These are phyloP conservation scores for Amblyjoppa fuscipennis DNA, from an alignment of 2,888 invertebrate genomes.

Conservation along the genomic window DNA sequence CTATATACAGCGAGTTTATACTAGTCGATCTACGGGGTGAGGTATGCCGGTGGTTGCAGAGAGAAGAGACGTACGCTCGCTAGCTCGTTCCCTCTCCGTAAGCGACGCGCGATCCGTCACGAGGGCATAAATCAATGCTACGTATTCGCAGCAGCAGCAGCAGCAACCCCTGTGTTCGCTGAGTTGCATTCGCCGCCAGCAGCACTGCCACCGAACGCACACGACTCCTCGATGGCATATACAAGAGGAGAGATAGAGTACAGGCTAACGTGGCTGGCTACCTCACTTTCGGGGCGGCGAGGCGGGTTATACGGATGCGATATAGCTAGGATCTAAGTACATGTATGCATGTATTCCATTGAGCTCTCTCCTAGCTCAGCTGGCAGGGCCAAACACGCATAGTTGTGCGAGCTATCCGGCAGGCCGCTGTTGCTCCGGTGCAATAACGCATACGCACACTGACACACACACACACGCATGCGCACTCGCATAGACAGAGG, in stretches of 20 bases:
- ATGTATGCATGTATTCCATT: slow-evolving; percentile 40
- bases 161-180: slow-evolving; percentile 67
- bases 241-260: slow-evolving; percentile 35
- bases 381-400: slow-evolving; percentile 20
- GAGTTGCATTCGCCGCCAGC: slow-evolving; percentile 71
- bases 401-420: slow-evolving; percentile 23
- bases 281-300: slow-evolving; percentile 62
- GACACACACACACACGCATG: background rate
- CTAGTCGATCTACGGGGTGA: slow-evolving; percentile 32
- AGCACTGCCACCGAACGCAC: slow-evolving; percentile 57
- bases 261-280: slow-evolving; percentile 60
- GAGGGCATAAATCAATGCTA: slow-evolving; percentile 81
- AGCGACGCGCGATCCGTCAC: slow-evolving; percentile 79
- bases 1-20: background rate
- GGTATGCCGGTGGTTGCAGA: slow-evolving; percentile 52
- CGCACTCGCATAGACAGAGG: background rate
- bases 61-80: slow-evolving; percentile 64
- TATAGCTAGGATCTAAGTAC: slow-evolving; percentile 1
- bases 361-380: slow-evolving; percentile 11
- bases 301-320: slow-evolving; percentile 33
- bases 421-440: slow-evolving; percentile 22
- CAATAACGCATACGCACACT: slow-evolving; percentile 35
- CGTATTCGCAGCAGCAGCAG: slow-evolving; percentile 67
- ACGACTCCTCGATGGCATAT: slow-evolving; percentile 30
- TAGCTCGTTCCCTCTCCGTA: slow-evolving; percentile 61